A percentile compares a stretch with the other conserved stretches of the same genome.
Evolutionary conservation across 2,113 vertebrate species (phyloP).

Genomic region (Gymnogyps californianus): DNA sequence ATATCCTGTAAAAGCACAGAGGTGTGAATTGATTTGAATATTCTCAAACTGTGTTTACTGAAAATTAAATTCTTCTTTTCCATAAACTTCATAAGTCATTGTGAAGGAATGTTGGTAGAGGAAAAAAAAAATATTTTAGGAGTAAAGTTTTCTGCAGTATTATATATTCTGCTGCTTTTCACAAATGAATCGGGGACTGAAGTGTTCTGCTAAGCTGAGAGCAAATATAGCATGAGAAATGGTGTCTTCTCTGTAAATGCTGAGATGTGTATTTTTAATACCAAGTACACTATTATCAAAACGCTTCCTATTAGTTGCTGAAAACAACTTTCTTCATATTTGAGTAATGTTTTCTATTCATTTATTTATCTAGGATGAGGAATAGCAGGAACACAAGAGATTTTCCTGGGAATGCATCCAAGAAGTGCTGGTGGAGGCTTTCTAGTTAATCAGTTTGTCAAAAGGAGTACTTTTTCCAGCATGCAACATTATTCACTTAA

Average conservation of each 20-base stretch:
- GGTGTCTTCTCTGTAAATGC: neutral
- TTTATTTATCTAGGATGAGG: neutral
- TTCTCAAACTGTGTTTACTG: neutral
- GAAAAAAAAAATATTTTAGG: neutral
- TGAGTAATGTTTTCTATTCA: neutral
- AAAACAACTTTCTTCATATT: conserved; percentile 25
- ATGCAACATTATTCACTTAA: conserved; percentile 2
- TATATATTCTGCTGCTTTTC: neutral
- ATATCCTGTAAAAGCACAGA: neutral
- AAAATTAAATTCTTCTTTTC: neutral
- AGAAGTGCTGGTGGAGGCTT: neutral
- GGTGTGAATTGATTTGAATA: neutral
- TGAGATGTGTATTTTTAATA: neutral
- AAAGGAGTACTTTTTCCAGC: conserved; percentile 6
- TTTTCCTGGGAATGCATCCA: neutral
- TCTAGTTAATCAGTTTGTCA: conserved; percentile 10
- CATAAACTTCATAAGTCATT: neutral
- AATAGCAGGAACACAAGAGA: neutral
- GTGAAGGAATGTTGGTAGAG: neutral
- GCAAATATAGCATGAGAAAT: neutral
- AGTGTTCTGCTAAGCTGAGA: neutral
- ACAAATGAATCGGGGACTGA: neutral
- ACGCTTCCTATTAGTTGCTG: neutral
- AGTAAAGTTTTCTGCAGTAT: neutral
- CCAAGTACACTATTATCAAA: neutral